Evolutionary conservation across 2,797 vertebrate species (phyloP), one percentile per base, ranked within the genome.

Genomic region (Psittacula derbiana): DNA sequence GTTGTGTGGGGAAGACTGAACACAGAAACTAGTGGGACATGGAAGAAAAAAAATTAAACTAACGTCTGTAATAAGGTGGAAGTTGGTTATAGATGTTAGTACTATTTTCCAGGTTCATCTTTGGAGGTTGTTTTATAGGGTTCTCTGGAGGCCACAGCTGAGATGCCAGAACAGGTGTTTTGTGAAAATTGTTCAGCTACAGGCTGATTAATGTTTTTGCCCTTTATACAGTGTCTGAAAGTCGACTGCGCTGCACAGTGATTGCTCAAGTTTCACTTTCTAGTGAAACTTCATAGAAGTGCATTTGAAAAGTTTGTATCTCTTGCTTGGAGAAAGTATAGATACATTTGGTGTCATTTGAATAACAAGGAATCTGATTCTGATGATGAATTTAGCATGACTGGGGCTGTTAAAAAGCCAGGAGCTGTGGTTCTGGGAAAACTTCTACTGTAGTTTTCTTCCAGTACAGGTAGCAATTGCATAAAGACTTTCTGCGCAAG

Each of bases 381-480:
- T 36, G 15, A 15, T 28, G 6, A 55, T 0, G 0, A 69, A 7
- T 38, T 65, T 6, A 36, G 17, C 12, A 15, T 6, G 28, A 40
- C 16, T 16, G 47, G 10, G 62, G 27, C 66, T 20, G 16, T 31
- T 33, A 49, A 67, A 67, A 79, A 79, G 20, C 16, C 70, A 44
- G n/a, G 21, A 40, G 31, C 27, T 12, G 18, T 6, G 55, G 58
- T 19, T 53, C 16, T 28, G 16, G 30, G 43, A 85, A 66, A 55
- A 46, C 4, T 20, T 17, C 46, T 41, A 33, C 5, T 36, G 58
- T 0, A 24, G 6, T 1, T 4, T 55, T 60, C 25, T 64, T 28
- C 40, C 8, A 0, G 10, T 6, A 10, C 2, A 46, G n/a, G 27
- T 2, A 71, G n/a, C n/a, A 53, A 62, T 2, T 10, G 31, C 53